phyloP scores from a whole-genome alignment of 1,140 invertebrate species.

The Neodiprion virginianus region DNA sequence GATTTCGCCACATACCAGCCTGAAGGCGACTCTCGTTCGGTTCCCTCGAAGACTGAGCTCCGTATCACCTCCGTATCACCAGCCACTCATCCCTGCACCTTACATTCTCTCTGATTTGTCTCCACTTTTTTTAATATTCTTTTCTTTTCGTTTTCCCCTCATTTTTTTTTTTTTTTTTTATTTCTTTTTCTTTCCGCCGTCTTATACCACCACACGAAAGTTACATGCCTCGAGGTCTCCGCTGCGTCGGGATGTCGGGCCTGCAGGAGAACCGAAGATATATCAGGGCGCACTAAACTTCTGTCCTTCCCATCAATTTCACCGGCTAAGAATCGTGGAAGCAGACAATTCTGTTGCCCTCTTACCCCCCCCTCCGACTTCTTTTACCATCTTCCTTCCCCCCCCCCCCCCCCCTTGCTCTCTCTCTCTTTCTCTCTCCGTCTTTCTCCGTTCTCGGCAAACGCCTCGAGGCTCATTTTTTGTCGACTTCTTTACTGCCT shows the following conservation, averaged over 20 bases:
- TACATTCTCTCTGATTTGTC: neutral
- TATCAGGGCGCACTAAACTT: conserved; percentile 46
- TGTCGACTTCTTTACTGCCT: conserved; percentile 16
- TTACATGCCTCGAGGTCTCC: conserved; percentile 21
- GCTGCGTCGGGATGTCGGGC: neutral
- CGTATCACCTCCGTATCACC: conserved; percentile 10
- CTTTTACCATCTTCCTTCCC: conserved; percentile 31
- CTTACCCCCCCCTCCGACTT: conserved; percentile 28
- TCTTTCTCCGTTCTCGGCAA: neutral
- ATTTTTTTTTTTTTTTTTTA: neutral
- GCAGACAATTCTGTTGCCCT: conserved; percentile 31
- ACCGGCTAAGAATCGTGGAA: conserved; percentile 37
- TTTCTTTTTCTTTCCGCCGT: neutral
- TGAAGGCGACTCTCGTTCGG: neutral
- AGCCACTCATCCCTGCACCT: neutral
- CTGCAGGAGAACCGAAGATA: conserved; percentile 30
- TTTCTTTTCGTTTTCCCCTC: neutral
- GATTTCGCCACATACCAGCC: conserved; percentile 19
- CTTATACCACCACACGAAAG: conserved; percentile 20
- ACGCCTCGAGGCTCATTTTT: conserved; percentile 12
- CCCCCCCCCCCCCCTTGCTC: neutral
- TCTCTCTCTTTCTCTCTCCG: conserved; percentile 18
- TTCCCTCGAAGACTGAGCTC: conserved; percentile 16
- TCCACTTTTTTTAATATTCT: neutral
- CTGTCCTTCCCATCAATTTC: conserved; percentile 47